Conservation (phyloP, 2,113 vertebrate species). For the western clawed frog (Xenopus tropicalis) region UCB_Xtro_10.0 CM004450.2:11578501-11579000, state of each 20-base stretch:
- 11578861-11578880: background rate
- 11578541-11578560: background rate
- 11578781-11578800: background rate
- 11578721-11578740: constrained; percentile 22
- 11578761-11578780: background rate
- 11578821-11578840: too few species aligned
- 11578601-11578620: constrained; percentile 1
- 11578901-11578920: background rate
- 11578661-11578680: constrained; percentile 39
- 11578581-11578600: background rate
- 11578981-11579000: too few species aligned
- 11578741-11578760: constrained; percentile 22
- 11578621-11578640: constrained; percentile 9
- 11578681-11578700: constrained; percentile 34
- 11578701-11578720: constrained; percentile 39
- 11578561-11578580: too few species aligned
- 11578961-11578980: too few species aligned
- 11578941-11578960: too few species aligned
- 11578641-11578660: background rate
- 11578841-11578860: background rate
- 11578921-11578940: too few species aligned
- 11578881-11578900: background rate
- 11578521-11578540: too few species aligned
- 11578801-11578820: background rate
- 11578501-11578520: too few species aligned